Evolutionary conservation across 2,113 vertebrate genomes (phyloP).

Genomic region (Tricholaema leucomelas): DNA sequence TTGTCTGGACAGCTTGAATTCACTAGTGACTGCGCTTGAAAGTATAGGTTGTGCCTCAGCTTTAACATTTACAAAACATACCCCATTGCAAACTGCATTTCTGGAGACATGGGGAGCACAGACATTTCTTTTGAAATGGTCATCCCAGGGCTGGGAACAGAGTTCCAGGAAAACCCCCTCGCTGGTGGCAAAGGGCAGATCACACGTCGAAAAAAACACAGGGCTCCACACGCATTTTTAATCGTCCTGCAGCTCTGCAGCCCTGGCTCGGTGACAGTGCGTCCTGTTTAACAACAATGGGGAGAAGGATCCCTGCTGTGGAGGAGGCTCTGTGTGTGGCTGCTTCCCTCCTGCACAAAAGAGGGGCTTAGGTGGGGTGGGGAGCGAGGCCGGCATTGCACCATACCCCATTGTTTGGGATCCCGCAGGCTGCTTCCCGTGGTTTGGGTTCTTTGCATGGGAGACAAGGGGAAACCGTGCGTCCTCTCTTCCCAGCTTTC

Average conservation of each 20-base stretch:
- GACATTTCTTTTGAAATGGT: not conserved
- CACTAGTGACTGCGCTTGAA: not conserved
- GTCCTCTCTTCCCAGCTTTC: not conserved
- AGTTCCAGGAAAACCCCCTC: slow-evolving; percentile 30
- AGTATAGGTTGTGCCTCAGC: not conserved
- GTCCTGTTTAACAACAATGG: slow-evolving; percentile 17
- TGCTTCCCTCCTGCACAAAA: slow-evolving; percentile 12
- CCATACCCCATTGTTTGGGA: slow-evolving; percentile 11
- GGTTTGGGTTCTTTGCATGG: not conserved
- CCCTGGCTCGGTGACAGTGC: not conserved
- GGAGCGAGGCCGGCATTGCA: not conserved
- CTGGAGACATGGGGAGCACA: not conserved
- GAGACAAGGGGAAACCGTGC: rapidly evolving
- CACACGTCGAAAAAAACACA: not conserved
- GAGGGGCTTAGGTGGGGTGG: not conserved
- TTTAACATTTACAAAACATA: not conserved
- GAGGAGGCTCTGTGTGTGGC: slow-evolving; percentile 36
- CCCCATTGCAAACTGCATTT: not conserved
- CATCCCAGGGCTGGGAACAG: not conserved
- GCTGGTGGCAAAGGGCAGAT: not conserved
- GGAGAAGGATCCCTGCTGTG: not conserved
- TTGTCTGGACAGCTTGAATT: not conserved
- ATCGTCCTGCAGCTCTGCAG: not conserved
- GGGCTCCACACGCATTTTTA: not conserved
- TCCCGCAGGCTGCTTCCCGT: not conserved